Conservation (phyloP, 2,113 vertebrate species). For the Syngnathus scovelli region DNA sequence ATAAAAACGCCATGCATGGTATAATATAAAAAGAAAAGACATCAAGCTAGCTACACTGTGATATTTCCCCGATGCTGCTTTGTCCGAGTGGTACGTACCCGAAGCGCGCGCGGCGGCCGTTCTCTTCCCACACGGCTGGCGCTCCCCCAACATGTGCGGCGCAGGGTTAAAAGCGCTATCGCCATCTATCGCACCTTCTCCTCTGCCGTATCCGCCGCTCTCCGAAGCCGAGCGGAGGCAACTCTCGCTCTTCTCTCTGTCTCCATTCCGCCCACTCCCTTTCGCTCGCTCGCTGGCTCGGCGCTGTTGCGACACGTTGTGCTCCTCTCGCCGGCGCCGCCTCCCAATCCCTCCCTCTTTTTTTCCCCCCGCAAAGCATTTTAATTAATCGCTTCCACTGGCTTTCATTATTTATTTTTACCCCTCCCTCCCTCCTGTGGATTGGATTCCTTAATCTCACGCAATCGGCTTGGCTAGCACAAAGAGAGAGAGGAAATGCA, state of each 20-base stretch:
- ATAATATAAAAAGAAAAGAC: background rate
- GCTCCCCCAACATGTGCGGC: constrained; percentile 8
- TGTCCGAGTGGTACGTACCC: constrained; percentile 15
- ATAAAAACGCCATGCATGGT: background rate
- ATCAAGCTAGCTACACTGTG: background rate
- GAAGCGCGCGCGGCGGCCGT: constrained; percentile 32
- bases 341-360: constrained; percentile 22
- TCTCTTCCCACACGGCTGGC: constrained; percentile 33
- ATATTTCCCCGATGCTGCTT: background rate
- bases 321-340: constrained; percentile 33
- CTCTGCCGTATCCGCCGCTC: constrained; percentile 27
- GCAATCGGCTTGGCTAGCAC: constrained; percentile 63
- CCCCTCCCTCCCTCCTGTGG: constrained; percentile 21
- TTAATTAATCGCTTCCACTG: constrained; percentile 57
- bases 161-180: constrained; percentile 6
- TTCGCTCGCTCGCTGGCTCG: constrained; percentile 30
- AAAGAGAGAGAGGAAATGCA: constrained; percentile 47
- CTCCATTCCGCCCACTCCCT: constrained; percentile 58
- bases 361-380: constrained; percentile 28
- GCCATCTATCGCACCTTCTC: constrained; percentile 30
- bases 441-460: constrained; percentile 60
- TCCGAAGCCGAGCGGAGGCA: constrained; percentile 21
- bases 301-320: constrained; percentile 59
- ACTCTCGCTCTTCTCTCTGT: constrained; percentile 44
- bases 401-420: constrained; percentile 48